These are phyloP conservation scores for Cryptus viduatorius DNA, from an alignment of 2,888 invertebrate species.

Conservation along the genomic window DNA sequence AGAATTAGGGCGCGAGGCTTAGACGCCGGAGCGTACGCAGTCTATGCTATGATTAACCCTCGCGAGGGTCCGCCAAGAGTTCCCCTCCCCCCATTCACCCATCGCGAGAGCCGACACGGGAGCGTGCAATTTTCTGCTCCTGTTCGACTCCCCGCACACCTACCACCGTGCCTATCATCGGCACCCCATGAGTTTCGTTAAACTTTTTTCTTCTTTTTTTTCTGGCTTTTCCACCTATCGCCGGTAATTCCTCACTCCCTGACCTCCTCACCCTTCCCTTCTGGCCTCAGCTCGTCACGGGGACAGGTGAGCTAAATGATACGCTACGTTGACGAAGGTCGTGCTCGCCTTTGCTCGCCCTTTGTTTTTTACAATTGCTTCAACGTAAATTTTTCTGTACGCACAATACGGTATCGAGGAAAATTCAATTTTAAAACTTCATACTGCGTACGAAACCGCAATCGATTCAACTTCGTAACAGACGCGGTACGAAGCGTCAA, in stretches of 20 bases:
- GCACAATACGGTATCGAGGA: neutral
- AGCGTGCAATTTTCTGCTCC: constrained; percentile 45
- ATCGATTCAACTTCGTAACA: too few species aligned
- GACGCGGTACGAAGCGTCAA: too few species aligned
- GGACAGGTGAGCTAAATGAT: constrained; percentile 57
- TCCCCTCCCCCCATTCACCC: constrained; percentile 6
- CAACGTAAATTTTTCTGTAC: neutral
- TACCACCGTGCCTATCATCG: constrained; percentile 33
- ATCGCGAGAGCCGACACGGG: constrained; percentile 22
- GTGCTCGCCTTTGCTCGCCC: constrained; percentile 51
- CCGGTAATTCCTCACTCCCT: constrained; percentile 56
- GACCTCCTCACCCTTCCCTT: constrained; percentile 29
- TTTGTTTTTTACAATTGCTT: constrained; percentile 48
- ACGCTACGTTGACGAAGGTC: constrained; percentile 56
- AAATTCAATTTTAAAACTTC: constrained; percentile 25
- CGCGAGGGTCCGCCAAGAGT: constrained; percentile 37
- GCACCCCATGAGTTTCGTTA: constrained; percentile 60
- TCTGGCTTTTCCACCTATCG: constrained; percentile 58
- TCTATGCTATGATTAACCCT: constrained; percentile 66
- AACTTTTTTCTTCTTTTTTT: constrained; percentile 62
- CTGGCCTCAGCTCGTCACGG: constrained; percentile 3
- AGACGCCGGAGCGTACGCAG: constrained; percentile 25
- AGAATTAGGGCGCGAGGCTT: constrained; percentile 54
- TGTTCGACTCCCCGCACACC: constrained; percentile 30
- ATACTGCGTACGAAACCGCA: neutral